Evolutionary conservation across 2,888 invertebrate genomes (phyloP), one percentile per base, ranked within the genome.

Genomic region (Spilosoma lubricipeda): DNA sequence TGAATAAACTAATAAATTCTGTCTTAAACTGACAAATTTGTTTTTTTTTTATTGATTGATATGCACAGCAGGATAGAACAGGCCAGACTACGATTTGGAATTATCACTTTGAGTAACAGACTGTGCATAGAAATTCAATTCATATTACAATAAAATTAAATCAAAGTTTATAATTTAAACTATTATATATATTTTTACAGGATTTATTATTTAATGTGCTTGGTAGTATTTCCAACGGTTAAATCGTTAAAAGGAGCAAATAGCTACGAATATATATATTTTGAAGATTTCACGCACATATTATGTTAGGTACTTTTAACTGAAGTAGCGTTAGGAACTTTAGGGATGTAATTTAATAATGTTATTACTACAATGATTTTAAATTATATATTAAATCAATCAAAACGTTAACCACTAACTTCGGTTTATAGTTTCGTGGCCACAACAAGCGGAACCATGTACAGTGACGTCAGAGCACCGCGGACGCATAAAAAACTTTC

Each of bases 401-500:
- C 36, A 36, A 66, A 48, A 52, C 69, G 64, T 56, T 75, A 70
- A 39, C 52, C 11, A 30, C 7, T n/a, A 36, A 20, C 56, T 33
- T 30, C 20, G 69, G 15, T 18, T 39, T 1, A 67, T 36, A 70
- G 23, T 30, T 78, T 75, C 73, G 80, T 81, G 78, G 85, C 85
- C 81, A 75, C 79, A 79, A 78, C 77, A 79, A 80, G 86, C 88
- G 89, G 89, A 87, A 85, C 84, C 79, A 82, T 80, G 79, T 80
- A 81, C 77, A 75, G 70, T 88, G 88, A 88, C 88, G 88, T 86
- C 87, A 84, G 77, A 78, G 77, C 80, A 48, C 65, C 86, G 83
- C 88, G 80, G 81, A 84, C 86, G 86, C 85, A 86, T 82, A 86
- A 88, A 67, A 86, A 90, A 93, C 94, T 95, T 94, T 94, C 94